Evolutionary conservation across 2,113 vertebrate genomes (phyloP), one percentile per base, ranked within the genome.

Genomic region (Pteruthius melanotis): DNA sequence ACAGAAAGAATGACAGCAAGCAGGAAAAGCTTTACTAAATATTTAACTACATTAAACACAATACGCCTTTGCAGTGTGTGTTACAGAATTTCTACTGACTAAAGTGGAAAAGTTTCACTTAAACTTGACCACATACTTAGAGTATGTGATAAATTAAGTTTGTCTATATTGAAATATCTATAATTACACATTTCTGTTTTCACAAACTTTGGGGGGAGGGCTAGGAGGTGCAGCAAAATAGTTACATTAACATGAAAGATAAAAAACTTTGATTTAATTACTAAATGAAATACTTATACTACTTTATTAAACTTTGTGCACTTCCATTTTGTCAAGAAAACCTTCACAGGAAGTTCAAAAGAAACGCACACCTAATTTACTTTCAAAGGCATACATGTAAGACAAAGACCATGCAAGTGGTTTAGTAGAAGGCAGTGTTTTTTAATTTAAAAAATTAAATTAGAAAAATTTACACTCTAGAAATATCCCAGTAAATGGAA

Each of bases 201-300:
- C 30, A 47, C 4, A 72, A 44, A 19, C 5, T 6, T 27, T 9
- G 16, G 1, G 15, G 11, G 1, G 8, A 26, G 14, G 7, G 11
- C 3, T 19, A 53, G 17, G 10, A 76, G 7, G 3, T 33, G 2
- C 9, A 80, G 23, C 40, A 68, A 87, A 87, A 59, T 47, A 63
- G 86, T 45, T 71, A 11, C 26, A 66, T 7, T 3, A 2, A 66
- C 28, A 72, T 24, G 27, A 66, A 80, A 80, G 31, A 72, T 8
- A 57, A 52, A 82, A 84, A 49, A 21, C 2, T 26, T 56, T 2
- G 6, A 75, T 7, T 70, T 7, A 42, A 13, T 72, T 83, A 87
- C 33, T 30, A 20, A 89, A 83, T 68, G 6, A 28, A 53, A 6
- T 6, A 11, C 37, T 87, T 74, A 80, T 72, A 68, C 11, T 39